These are phyloP conservation scores for Ibidorhyncha struthersii DNA, from an alignment of 2,113 vertebrate genomes.

Conservation along the genomic window DNA sequence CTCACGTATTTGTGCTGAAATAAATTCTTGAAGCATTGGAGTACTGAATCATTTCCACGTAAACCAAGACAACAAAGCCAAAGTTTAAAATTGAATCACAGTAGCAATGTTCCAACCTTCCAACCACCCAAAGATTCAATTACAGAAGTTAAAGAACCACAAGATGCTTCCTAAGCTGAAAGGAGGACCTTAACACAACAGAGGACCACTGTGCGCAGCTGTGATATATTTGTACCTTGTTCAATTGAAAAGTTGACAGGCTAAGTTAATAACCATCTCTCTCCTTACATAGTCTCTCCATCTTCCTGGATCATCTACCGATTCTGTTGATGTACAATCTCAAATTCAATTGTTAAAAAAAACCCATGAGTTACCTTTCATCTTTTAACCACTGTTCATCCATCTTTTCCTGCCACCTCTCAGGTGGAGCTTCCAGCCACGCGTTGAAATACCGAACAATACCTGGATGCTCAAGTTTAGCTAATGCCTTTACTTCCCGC, in stretches of 20 bases:
- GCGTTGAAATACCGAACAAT: conserved; percentile 99
- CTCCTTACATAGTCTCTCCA: not conserved
- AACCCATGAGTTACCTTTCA: conserved; percentile 77
- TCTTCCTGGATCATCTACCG: not conserved
- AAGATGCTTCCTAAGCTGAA: not conserved
- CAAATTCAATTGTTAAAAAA: not conserved
- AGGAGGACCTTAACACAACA: not conserved
- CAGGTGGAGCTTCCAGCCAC: conserved; percentile 95
- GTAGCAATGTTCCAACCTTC: not conserved
- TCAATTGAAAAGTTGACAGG: not conserved
- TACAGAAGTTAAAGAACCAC: not conserved
- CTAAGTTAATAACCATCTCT: not conserved
- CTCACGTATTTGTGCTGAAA: not conserved
- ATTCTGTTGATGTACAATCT: not conserved
- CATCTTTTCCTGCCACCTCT: conserved; percentile 97
- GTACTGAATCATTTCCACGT: not conserved
- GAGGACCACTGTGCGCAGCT: not conserved
- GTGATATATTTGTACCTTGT: not conserved
- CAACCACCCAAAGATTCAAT: not conserved
- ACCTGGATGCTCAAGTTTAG: conserved; percentile 95
- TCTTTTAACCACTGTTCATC: conserved; percentile 95
- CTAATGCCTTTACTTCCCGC: conserved; percentile 95
- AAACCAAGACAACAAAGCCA: not conserved
- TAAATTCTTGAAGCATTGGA: not conserved
- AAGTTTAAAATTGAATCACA: not conserved